Base-by-base conservation (phyloP, 2,797 vertebrate species). In the Craterocephalus amniculus region DNA sequence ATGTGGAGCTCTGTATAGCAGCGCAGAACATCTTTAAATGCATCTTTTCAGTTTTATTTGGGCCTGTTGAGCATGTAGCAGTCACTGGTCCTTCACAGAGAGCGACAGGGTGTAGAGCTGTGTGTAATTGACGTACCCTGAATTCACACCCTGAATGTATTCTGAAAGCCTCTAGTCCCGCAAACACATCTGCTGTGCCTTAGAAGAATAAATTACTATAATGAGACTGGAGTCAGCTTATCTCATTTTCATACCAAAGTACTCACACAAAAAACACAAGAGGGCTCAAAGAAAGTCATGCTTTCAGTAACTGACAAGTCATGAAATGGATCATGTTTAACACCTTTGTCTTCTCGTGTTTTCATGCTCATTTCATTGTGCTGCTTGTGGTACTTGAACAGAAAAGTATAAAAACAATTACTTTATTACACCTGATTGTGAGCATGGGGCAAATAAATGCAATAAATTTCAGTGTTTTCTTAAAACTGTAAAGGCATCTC, bases 161-260 rank as follows among this genome's bases (percentile, higher is more conserved):
- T 84, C 84, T 67, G 86, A 91, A 78, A 88, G 90, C 85, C 89
- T 90, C 77, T 80, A 89, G 89, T 89, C 88, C 92, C 91, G 88
- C 89, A 89, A 91, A 92, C 90, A 92, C 88, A 92, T 93, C 88
- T 91, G 91, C 86, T 94, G 94, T 95, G 94, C 94, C 95, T 94
- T 93, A 84, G 83, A 92, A 91, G 86, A 93, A 94, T 94, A 94
- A 94, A 94, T 85, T 34, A 81, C 40, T 83, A 74, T 59, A 73
- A 86, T 55, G 60, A 79, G 54, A 67, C 29, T 45, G 38, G 36
- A 76, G 55, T 85, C n/a, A 0, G 65, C 54, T 61, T 83, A 8
- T 71, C 69, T 86, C 2, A 1, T 26, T 29, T 24, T 31, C 7
- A 26, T 43, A n/a, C n/a, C n/a, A n/a, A 20, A 29, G 22, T 36